phyloP scores from a whole-genome alignment of 2,113 vertebrate genomes.

The Bucco capensis region DNA sequence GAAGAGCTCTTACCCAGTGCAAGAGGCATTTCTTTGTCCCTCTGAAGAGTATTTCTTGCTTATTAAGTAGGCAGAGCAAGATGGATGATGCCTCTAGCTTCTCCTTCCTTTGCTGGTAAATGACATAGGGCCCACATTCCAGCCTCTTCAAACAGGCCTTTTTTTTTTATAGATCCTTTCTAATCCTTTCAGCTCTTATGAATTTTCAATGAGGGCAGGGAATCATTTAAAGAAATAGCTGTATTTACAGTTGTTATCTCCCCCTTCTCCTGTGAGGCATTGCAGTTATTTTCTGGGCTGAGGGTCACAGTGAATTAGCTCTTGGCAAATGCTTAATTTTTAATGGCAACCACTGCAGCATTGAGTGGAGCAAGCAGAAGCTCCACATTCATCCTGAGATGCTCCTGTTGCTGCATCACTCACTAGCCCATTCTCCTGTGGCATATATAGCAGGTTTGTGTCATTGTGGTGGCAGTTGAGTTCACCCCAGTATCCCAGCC shows the following conservation, averaged over 20 bases:
- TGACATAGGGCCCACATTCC: background rate
- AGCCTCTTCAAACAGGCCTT: background rate
- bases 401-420: background rate
- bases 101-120: slow-evolving; percentile 20
- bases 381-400: background rate
- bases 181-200: background rate
- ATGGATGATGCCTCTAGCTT: background rate
- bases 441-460: too few species aligned
- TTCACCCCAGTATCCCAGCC: too few species aligned
- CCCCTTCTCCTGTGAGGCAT: background rate
- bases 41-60: background rate
- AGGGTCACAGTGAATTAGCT: slow-evolving; percentile 49
- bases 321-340: slow-evolving; percentile 48
- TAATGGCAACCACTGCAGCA: background rate
- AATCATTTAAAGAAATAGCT: background rate
- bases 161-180: background rate
- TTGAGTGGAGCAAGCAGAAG: background rate
- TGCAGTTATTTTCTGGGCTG: slow-evolving; percentile 36
- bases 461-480: too few species aligned
- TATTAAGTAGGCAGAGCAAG: background rate
- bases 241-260: background rate
- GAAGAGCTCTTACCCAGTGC: background rate
- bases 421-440: background rate
- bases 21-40: background rate
- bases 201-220: slow-evolving; percentile 16